Percentiles rank a stretch among this genome's conserved stretches.
Evolutionary conservation across 2,888 invertebrate genomes (phyloP).

Genomic region (Dicranocentrus wangi): DNA sequence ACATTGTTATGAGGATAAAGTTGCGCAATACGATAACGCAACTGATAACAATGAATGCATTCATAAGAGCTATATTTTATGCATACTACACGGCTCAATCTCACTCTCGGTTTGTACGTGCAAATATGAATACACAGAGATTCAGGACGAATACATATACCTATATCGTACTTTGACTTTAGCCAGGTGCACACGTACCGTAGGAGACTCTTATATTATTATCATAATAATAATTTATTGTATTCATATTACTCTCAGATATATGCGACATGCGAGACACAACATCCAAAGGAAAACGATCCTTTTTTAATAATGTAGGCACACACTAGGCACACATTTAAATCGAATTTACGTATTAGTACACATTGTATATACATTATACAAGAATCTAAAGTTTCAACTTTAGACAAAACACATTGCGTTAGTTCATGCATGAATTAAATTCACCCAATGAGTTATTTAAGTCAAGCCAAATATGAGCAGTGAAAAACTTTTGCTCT

Average conservation of each 20-base stretch:
- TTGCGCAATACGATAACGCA: conserved; percentile 19
- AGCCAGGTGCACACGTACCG: not conserved
- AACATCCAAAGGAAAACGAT: not conserved
- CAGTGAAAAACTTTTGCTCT: too few species aligned
- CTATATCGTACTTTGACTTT: conserved; percentile 2
- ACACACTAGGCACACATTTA: too few species aligned
- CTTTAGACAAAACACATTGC: not conserved
- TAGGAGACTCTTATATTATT: not conserved
- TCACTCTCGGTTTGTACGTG: not conserved
- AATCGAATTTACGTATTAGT: too few species aligned
- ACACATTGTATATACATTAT: too few species aligned
- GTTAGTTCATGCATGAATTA: conserved; percentile 10
- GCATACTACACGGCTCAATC: not conserved
- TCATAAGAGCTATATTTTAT: not conserved
- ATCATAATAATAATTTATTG: not conserved
- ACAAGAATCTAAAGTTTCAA: not conserved
- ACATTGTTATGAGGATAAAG: not conserved
- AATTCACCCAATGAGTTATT: not conserved
- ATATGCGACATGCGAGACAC: too few species aligned
- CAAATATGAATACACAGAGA: not conserved
- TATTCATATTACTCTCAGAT: not conserved
- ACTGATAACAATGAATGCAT: conserved; percentile 17
- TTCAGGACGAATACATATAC: not conserved
- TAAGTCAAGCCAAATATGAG: not conserved
- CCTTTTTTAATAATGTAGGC: too few species aligned